Percentiles rank a stretch among this genome's conserved stretches.
Evolutionary conservation across 2,797 vertebrate species (phyloP).

Genomic region (Cossypha caffra): DNA sequence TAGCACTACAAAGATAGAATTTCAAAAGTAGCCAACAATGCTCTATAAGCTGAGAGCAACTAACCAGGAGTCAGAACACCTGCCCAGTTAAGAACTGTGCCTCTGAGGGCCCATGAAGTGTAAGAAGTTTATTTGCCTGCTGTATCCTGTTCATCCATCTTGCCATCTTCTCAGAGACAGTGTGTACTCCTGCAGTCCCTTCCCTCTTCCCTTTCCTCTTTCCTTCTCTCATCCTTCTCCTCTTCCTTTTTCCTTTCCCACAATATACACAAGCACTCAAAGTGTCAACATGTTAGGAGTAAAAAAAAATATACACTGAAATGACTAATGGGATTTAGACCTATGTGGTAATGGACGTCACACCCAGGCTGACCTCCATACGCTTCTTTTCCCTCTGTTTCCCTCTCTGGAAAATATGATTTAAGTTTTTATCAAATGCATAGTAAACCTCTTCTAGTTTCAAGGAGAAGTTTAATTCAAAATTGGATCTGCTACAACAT

Average conservation of each 20-base stretch:
- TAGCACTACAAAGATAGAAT: background rate
- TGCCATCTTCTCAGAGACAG: background rate
- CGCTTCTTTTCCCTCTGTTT: background rate
- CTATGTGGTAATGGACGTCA: background rate
- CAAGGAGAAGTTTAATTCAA: background rate
- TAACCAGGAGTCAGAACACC: background rate
- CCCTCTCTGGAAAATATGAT: background rate
- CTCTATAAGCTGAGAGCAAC: background rate
- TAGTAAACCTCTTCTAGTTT: background rate
- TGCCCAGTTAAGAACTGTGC: background rate
- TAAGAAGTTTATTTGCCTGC: background rate
- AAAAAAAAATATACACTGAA: background rate
- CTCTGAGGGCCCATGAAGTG: background rate
- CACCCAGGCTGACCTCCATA: slow-evolving; percentile 2
- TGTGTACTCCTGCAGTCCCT: background rate
- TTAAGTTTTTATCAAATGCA: background rate
- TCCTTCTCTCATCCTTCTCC: background rate
- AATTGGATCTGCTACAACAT: background rate
- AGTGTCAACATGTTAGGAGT: background rate
- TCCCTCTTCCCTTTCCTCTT: background rate
- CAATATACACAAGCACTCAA: background rate
- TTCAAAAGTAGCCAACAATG: background rate
- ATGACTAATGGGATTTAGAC: background rate
- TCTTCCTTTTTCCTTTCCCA: background rate
- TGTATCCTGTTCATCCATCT: background rate